Percentiles rank a stretch among this genome's conserved stretches.
Evolutionary conservation across 2,888 invertebrate genomes (phyloP).

Genomic region (Ophion ventricosus): DNA sequence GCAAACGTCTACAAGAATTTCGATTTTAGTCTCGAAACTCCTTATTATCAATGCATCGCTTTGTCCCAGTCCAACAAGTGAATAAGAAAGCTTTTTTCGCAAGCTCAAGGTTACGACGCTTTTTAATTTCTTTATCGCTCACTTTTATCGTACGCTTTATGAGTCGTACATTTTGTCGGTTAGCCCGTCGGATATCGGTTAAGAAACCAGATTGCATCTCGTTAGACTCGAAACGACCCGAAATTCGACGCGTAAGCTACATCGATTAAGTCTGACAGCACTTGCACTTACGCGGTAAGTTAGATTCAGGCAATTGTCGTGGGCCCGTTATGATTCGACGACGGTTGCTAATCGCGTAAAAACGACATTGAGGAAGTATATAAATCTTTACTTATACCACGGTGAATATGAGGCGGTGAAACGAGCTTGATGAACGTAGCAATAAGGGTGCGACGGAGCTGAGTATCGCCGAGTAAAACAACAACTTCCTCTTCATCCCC

Average conservation of each 20-base stretch:
- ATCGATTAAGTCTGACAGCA: no score
- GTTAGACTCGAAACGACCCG: neutral
- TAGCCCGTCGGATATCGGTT: neutral
- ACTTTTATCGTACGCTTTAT: neutral
- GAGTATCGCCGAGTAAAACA: constrained; percentile 15
- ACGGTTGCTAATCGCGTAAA: neutral
- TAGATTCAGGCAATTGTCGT: neutral
- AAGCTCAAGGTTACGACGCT: neutral
- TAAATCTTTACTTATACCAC: constrained; percentile 11
- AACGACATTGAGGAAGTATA: neutral
- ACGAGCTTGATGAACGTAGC: constrained; percentile 31
- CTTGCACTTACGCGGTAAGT: no score
- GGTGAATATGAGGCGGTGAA: constrained; percentile 20
- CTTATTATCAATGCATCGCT: no score
- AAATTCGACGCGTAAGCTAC: no score
- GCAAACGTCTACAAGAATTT: neutral
- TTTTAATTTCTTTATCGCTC: neutral
- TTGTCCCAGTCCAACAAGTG: neutral
- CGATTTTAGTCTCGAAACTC: no score
- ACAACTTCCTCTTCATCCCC: constrained; percentile 8
- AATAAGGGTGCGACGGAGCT: constrained; percentile 33
- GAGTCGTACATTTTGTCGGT: neutral
- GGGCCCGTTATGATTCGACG: neutral
- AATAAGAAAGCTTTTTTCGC: neutral
- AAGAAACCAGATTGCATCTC: neutral